Base-by-base conservation (phyloP, 2,113 vertebrate genomes). In the Podarcis cretensis region DNA sequence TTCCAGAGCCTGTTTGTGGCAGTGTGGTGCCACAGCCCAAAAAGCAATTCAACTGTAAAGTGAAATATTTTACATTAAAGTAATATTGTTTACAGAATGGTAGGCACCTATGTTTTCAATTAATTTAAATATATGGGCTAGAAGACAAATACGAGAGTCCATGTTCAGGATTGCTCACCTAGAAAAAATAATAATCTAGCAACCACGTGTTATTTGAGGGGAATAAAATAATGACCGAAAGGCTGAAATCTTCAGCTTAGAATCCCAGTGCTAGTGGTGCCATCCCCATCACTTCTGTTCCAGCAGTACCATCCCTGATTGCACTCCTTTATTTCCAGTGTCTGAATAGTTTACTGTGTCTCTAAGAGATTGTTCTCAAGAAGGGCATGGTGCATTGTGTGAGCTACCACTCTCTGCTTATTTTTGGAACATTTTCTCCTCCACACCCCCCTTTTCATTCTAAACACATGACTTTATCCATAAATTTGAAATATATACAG, bases 381-480 rank as follows among this genome's bases (percentile, higher is more conserved):
- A 54, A 78, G 21, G n/a, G 20, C 40, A 68, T 37, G 23, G 37
- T 82, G 20, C 10, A 40, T 75, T 23, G 23, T 23, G 5, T 30
- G 16, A 43, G n/a, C 13, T 18, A 30, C 25, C 32, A 75, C 48
- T 63, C 25, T 27, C 12, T 66, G 59, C 21, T 85, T 85, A 40
- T 40, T 65, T 54, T 65, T 40, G 75, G 73, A 77, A 40, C 74
- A 30, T 86, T 9, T 14, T 77, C 59, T 30, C 69, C 23, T 27
- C 57, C 27, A 21, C 40, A 9, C 54, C 9, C 75, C n/a, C 76
- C 32, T 68, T 48, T 82, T 84, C 84, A 1, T 69, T 81, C 63
- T 85, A 66, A 68, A 87, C 90, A 57, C 54, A 81, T 79, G 66
- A 48, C 77, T 37, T 84, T 76, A 54, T 74, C 82, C 25, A 7